A percentile compares a stretch with the other conserved stretches of the same genome.
Conservation (phyloP, 2,113 vertebrate species). For the Prietella phreatophila region DNA sequence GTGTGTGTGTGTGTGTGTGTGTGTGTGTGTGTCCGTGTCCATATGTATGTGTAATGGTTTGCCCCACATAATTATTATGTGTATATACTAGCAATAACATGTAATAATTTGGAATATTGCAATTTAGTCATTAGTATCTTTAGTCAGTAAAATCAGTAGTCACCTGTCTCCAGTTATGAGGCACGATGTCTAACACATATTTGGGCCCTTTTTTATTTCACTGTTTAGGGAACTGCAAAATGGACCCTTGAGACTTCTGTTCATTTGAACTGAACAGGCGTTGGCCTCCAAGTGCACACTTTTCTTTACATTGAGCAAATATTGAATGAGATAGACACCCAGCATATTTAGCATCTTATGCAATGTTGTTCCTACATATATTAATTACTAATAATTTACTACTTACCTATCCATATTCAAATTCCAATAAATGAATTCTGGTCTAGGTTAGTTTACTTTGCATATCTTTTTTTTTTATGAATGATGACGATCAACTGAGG, state of each 20-base stretch:
- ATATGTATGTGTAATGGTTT: neutral
- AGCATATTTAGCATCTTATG: neutral
- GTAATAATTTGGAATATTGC: neutral
- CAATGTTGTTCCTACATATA: neutral
- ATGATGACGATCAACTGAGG: neutral
- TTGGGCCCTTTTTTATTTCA: neutral
- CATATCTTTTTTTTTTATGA: neutral
- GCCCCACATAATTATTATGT: neutral
- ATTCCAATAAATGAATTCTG: neutral
- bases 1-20: neutral
- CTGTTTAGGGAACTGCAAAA: neutral
- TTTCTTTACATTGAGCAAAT: neutral
- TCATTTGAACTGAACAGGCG: neutral
- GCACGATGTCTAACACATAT: neutral
- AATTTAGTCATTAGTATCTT: neutral
- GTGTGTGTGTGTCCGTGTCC: neutral
- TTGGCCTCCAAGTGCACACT: neutral
- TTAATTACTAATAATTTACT: neutral
- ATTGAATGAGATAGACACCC: neutral
- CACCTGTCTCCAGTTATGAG: neutral
- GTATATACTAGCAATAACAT: neutral
- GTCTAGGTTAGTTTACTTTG: neutral
- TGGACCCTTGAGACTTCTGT: neutral
- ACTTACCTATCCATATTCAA: neutral
- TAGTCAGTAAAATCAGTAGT: neutral